These are phyloP conservation scores for Spisula subtruncata DNA, from an alignment of 2,888 invertebrate genomes.

Conservation along the genomic window DNA sequence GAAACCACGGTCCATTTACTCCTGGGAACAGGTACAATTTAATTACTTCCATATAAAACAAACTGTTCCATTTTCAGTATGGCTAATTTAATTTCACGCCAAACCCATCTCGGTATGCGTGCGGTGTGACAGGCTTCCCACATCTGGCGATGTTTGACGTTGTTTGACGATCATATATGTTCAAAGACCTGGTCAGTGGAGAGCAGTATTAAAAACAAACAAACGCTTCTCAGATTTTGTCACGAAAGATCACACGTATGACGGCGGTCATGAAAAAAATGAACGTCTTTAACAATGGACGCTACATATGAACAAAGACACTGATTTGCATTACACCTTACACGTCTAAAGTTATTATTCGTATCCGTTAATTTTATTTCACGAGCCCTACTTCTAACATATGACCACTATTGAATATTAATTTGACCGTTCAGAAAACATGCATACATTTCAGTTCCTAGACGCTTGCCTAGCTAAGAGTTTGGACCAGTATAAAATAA, in stretches of 20 bases:
- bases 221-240: slow-evolving; percentile 29
- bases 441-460: no score
- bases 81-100: slow-evolving; percentile 69
- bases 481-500: no score
- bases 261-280: slow-evolving; percentile 15
- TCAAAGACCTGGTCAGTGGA: slow-evolving; percentile 48
- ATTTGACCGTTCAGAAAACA: no score
- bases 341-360: not conserved
- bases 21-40: slow-evolving; percentile 56
- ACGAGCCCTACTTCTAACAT: no score
- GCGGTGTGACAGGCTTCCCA: slow-evolving; percentile 51
- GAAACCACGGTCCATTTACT: slow-evolving; percentile 20
- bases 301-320: not conserved
- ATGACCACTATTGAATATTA: no score
- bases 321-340: not conserved
- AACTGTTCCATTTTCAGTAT: slow-evolving; percentile 42
- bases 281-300: slow-evolving; percentile 17
- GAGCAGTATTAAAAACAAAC: slow-evolving; percentile 67
- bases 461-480: no score
- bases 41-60: slow-evolving; percentile 59
- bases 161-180: slow-evolving; percentile 49
- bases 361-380: not conserved
- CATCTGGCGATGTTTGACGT: slow-evolving; percentile 64
- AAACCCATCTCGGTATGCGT: slow-evolving; percentile 52
- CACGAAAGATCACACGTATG: slow-evolving; percentile 37